Evolutionary conservation across 2,797 vertebrate genomes (phyloP).

Genomic region (Cossypha polioptera): DNA sequence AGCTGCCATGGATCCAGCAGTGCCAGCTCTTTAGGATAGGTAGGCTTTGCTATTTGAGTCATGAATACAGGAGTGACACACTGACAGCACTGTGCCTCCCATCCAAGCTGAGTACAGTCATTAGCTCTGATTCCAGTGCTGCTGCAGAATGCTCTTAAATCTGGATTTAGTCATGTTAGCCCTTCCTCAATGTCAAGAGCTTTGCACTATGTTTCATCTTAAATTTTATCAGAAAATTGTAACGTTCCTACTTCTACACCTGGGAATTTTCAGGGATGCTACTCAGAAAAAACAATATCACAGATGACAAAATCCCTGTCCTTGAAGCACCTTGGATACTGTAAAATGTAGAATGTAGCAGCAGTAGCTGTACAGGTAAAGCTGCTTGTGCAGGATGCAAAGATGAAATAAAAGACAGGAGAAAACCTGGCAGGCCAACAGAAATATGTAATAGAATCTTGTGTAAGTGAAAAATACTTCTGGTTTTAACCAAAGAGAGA

Average conservation of each 20-base stretch:
- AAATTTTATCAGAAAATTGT: background rate
- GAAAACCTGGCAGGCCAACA: background rate
- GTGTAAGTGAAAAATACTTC: background rate
- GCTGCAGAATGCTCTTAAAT: background rate
- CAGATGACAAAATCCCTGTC: background rate
- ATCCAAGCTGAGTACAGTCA: background rate
- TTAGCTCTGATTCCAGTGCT: background rate
- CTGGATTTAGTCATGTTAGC: background rate
- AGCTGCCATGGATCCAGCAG: conserved; percentile 28
- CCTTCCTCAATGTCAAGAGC: background rate
- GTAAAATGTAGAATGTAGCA: background rate
- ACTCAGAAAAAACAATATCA: background rate
- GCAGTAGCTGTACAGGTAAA: background rate
- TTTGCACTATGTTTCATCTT: background rate
- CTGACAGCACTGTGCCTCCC: background rate
- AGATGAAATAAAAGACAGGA: background rate
- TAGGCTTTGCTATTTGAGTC: background rate
- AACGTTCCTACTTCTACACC: background rate
- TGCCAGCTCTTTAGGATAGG: background rate
- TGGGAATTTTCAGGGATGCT: background rate
- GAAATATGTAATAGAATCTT: background rate
- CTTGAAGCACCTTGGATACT: background rate
- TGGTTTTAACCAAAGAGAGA: background rate
- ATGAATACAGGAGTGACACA: background rate
- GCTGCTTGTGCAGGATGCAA: background rate